These are phyloP conservation scores for Drosophila helvetica DNA, from an alignment of 2,888 invertebrate genomes.

Conservation along the genomic window DNA sequence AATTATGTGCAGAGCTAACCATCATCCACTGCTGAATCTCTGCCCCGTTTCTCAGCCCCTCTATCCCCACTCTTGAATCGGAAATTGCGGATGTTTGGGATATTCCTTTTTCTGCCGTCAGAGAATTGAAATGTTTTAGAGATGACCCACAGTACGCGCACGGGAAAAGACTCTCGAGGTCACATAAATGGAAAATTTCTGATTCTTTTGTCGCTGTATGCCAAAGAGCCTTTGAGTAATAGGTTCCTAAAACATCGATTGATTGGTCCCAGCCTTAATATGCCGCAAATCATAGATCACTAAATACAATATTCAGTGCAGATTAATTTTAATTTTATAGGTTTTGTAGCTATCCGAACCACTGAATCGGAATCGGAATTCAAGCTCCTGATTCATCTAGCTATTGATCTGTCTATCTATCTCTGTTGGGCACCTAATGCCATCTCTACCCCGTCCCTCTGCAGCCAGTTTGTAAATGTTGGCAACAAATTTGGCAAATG, in stretches of 20 bases:
- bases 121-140: background rate
- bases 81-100: background rate
- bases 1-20: slow-evolving; percentile 58
- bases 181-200: background rate
- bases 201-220: background rate
- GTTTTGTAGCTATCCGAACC: too few relatives aligned
- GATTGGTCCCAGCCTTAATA: too few relatives aligned
- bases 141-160: background rate
- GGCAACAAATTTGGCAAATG: slow-evolving; percentile 67
- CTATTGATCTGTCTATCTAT: slow-evolving; percentile 3
- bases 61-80: background rate
- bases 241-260: too few relatives aligned
- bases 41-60: too few relatives aligned
- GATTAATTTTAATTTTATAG: background rate
- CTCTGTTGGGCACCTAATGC: background rate
- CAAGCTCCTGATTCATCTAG: background rate
- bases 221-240: too few relatives aligned
- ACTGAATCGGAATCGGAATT: background rate
- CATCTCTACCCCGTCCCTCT: background rate
- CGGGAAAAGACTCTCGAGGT: background rate
- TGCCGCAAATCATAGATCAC: too few relatives aligned
- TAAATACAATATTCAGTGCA: background rate
- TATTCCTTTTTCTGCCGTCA: too few relatives aligned
- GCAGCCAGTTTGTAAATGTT: slow-evolving; percentile 18
- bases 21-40: background rate